Percentiles rank a stretch among this genome's conserved stretches.
Evolutionary conservation across 1,140 invertebrate genomes (phyloP).

Genomic region (Sarcophaga bullata): DNA sequence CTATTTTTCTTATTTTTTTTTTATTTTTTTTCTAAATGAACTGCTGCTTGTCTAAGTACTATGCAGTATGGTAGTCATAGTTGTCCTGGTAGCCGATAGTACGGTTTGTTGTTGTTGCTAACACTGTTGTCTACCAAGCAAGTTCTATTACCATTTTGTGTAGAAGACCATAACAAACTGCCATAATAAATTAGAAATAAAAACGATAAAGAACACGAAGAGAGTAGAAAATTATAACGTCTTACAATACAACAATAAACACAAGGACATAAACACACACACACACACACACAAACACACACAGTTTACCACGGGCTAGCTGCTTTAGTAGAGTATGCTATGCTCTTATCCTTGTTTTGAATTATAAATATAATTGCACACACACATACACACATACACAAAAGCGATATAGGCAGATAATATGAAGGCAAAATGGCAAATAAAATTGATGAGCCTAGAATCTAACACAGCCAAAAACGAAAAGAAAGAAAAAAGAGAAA

Average conservation of each 20-base stretch:
- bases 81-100: not conserved
- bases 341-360: not conserved
- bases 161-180: slow-evolving; percentile 28
- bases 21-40: not conserved
- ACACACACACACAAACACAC: too few species aligned
- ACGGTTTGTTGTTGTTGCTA: too few species aligned
- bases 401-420: too few species aligned
- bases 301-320: not conserved
- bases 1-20: too few species aligned
- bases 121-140: not conserved
- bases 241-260: not conserved
- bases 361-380: slow-evolving; percentile 11
- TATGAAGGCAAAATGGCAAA: not conserved
- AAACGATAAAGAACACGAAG: not conserved
- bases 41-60: not conserved
- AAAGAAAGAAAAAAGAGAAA: too few species aligned
- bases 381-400: not conserved
- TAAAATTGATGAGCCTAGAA: slow-evolving; percentile 17
- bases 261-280: not conserved
- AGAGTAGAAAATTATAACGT: not conserved
- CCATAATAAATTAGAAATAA: slow-evolving; percentile 33
- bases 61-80: not conserved
- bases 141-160: slow-evolving; percentile 25
- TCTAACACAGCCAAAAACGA: too few species aligned
- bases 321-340: too few species aligned